These are phyloP conservation scores for Sandelia bainsii DNA, from an alignment of 2,797 vertebrate species.

Conservation along the genomic window DNA sequence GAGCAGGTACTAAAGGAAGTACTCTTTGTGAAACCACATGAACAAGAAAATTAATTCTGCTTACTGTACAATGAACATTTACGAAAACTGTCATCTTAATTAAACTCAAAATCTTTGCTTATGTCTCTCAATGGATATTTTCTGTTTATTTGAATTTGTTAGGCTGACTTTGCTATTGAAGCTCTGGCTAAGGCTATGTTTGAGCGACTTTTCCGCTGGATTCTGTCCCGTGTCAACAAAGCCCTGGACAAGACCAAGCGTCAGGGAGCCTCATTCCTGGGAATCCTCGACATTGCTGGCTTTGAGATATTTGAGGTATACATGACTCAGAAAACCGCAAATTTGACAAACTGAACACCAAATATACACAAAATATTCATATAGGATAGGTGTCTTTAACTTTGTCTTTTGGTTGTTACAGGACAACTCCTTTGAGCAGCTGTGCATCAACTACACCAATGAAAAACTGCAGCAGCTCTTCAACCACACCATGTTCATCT, in stretches of 20 bases:
- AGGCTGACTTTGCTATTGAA: constrained; percentile 96
- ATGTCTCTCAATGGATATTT: not conserved
- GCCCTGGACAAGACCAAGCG: constrained; percentile 96
- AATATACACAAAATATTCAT: not conserved
- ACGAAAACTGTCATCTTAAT: not conserved
- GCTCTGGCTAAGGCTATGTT: constrained; percentile 96
- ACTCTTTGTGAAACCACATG: not conserved
- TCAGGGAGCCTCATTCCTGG: constrained; percentile 95
- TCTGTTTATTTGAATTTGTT: constrained; percentile 22
- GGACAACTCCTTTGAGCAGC: constrained; percentile 95
- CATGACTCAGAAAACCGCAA: not conserved
- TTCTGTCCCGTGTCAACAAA: constrained; percentile 93
- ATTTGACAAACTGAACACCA: not conserved
- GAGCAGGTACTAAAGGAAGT: constrained; percentile 88
- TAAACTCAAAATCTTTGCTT: not conserved
- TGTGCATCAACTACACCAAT: constrained; percentile 96
- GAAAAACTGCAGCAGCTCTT: constrained; percentile 96
- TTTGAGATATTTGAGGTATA: constrained; percentile 98
- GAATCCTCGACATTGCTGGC: constrained; percentile 97
- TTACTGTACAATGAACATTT: not conserved
- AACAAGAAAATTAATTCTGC: not conserved
- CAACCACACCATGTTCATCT: constrained; percentile 96
- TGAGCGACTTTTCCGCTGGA: constrained; percentile 96
- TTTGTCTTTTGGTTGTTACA: constrained; percentile 62
- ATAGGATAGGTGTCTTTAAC: not conserved